Evolutionary conservation across 2,888 invertebrate genomes (phyloP).

Genomic region (Parapristionchus giblindavisi): DNA sequence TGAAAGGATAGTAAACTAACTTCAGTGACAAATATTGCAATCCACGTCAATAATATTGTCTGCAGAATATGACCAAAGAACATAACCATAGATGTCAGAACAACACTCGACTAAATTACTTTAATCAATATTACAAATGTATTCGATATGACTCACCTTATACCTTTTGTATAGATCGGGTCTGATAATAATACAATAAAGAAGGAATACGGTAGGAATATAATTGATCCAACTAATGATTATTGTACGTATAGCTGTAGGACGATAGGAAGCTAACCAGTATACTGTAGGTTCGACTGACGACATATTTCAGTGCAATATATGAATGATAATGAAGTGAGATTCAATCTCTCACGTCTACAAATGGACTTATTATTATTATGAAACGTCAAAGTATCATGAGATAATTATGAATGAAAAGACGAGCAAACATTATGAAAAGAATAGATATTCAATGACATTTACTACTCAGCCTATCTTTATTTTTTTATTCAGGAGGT

Average conservation of each 20-base stretch:
- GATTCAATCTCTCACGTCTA: not conserved
- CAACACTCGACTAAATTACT: slow-evolving; percentile 12
- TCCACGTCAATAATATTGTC: not conserved
- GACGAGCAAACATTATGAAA: not conserved
- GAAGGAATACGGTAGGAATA: not conserved
- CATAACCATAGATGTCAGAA: not conserved
- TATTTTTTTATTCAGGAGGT: slow-evolving; percentile 52
- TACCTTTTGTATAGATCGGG: not conserved
- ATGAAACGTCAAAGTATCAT: not conserved
- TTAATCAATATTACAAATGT: too few relatives aligned
- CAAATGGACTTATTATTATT: not conserved
- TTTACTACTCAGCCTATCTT: not conserved
- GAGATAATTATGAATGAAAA: not conserved
- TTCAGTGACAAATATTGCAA: not conserved
- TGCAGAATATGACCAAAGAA: not conserved
- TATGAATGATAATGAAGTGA: not conserved
- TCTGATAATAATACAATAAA: not conserved
- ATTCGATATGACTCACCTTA: too few relatives aligned
- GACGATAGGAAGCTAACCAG: not conserved
- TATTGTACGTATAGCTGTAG: not conserved
- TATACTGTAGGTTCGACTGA: not conserved
- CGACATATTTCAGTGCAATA: not conserved
- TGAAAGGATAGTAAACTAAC: too few relatives aligned
- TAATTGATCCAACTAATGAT: slow-evolving; percentile 1
- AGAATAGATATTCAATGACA: not conserved